Conservation (phyloP, 1,140 invertebrate genomes). For the Helicoverpa zea region DNA sequence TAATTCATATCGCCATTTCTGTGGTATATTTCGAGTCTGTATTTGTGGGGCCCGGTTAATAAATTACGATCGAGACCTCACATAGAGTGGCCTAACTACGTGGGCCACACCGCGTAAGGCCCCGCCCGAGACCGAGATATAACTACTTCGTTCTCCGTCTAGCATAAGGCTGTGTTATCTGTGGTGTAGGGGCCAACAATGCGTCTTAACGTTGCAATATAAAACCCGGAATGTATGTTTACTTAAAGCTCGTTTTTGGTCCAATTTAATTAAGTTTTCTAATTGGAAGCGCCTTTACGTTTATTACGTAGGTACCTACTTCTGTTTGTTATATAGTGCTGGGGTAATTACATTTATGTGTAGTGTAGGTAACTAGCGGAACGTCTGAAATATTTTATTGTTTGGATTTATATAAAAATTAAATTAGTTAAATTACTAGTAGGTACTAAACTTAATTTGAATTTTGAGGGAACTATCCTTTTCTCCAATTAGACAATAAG, state of each 20-base stretch:
- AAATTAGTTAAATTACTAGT: too few relatives aligned
- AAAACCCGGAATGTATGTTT: slow-evolving; percentile 47
- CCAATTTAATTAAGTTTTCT: slow-evolving; percentile 52
- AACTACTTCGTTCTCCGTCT: slow-evolving; percentile 39
- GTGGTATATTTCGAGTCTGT: slow-evolving; percentile 72
- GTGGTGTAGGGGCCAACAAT: slow-evolving; percentile 22
- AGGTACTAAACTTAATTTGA: too few relatives aligned
- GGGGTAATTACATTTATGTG: slow-evolving; percentile 46
- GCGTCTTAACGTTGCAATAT: slow-evolving; percentile 20
- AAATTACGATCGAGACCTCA: slow-evolving; percentile 81
- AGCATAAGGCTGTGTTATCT: slow-evolving; percentile 27
- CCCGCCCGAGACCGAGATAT: slow-evolving; percentile 68
- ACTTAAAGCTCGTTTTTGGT: slow-evolving; percentile 43
- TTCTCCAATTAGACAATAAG: too few relatives aligned
- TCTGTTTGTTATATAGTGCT: slow-evolving; percentile 27
- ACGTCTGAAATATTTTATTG: slow-evolving; percentile 44
- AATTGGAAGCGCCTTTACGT: slow-evolving; percentile 41
- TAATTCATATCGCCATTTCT: slow-evolving; percentile 69
- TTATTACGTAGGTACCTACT: neutral
- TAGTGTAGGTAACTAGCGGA: slow-evolving; percentile 56
- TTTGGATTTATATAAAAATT: too few relatives aligned
- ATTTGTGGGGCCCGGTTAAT: slow-evolving; percentile 79
- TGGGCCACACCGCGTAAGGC: slow-evolving; percentile 67
- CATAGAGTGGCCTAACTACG: slow-evolving; percentile 77
- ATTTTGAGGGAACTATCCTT: too few relatives aligned